A percentile compares a stretch with the other conserved stretches of the same genome.
These are phyloP conservation scores for Laspeyria flexula DNA, from an alignment of 2,888 invertebrate species.

Conservation along the genomic window DNA sequence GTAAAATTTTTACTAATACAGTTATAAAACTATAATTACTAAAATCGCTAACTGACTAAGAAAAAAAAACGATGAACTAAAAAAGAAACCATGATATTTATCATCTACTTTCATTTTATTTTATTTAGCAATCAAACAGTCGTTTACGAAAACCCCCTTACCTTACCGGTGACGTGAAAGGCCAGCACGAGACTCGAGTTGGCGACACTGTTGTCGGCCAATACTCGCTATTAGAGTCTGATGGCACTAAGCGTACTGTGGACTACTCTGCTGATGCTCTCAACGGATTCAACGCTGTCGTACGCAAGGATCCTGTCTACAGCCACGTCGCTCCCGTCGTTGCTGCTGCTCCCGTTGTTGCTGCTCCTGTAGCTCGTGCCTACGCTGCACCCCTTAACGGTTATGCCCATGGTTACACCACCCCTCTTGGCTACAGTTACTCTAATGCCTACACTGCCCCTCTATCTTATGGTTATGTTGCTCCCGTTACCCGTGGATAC, in stretches of 20 bases:
- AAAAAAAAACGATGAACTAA: too few species aligned
- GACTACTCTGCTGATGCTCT: conserved; percentile 73
- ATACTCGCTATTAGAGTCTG: conserved; percentile 76
- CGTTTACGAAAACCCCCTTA: conserved; percentile 75
- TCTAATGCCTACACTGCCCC: conserved; percentile 24
- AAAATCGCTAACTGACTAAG: too few species aligned
- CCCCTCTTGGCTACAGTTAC: conserved; percentile 22
- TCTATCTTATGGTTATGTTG: conserved; percentile 18
- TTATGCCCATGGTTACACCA: conserved; percentile 34
- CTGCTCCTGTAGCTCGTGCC: conserved; percentile 51
- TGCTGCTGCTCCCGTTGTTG: conserved; percentile 63
- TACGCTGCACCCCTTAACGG: conserved; percentile 48
- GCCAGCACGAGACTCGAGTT: conserved; percentile 80
- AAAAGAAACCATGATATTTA: too few species aligned
- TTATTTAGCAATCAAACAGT: too few species aligned
- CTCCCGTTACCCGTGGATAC: conserved; percentile 43
- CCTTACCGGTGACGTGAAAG: conserved; percentile 81
- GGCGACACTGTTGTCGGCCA: conserved; percentile 83
- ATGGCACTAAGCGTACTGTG: conserved; percentile 74
- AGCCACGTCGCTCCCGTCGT: conserved; percentile 69
- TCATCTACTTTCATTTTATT: too few species aligned
- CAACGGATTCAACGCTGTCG: conserved; percentile 68
- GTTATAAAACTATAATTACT: too few species aligned
- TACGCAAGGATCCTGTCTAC: conserved; percentile 72
- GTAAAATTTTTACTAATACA: too few species aligned